Evolutionary conservation across 2,888 invertebrate species (phyloP), one percentile per base, ranked within the genome.

Genomic region (Salticus scenicus): DNA sequence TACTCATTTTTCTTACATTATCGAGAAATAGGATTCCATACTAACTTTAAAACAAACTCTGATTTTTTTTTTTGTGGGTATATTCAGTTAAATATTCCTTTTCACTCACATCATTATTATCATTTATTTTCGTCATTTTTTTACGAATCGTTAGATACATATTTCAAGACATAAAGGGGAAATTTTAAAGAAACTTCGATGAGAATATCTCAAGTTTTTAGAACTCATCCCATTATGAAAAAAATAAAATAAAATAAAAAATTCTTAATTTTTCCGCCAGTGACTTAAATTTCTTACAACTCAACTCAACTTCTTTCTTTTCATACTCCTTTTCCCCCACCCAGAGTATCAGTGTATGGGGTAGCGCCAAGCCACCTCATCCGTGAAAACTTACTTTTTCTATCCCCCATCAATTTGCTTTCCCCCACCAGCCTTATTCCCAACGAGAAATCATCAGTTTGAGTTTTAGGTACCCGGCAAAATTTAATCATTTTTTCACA

Each of bases 401-500:
- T 10, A 37, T 37, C 37, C 37, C 37, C 37, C 37, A 37, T 24
- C 28, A 20, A 47, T 30, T 31, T 24, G 5, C 47, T 33, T 27
- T 30, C 30, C 51, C 67, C 66, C 30, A 31, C 63, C 27, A 37
- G 51, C 30, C 24, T 20, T 33, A 70, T 30, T 51, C 66, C 73
- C 80, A 67, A 66, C 66, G 83, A 24, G 57, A 57, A 57, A 57
- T 57, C 67, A 76, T 78, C 77, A 77, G 51, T 72, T 73, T 57
- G 41, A 71, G 77, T 72, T 73, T 77, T 73, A 84, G 72, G 77
- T 66, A 84, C 51, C 72, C 83, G 67, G 47, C 42, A 76, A 73
- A 84, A 84, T 78, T 84, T 78, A 84, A 84, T 84, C 66, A 84
- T 84, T 84, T 84, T 84, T 82, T 81, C 37, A n/a, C 67, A n/a